Evolutionary conservation across 2,888 invertebrate species (phyloP), one percentile per base, ranked within the genome.

Genomic region (Syrphus vitripennis): DNA sequence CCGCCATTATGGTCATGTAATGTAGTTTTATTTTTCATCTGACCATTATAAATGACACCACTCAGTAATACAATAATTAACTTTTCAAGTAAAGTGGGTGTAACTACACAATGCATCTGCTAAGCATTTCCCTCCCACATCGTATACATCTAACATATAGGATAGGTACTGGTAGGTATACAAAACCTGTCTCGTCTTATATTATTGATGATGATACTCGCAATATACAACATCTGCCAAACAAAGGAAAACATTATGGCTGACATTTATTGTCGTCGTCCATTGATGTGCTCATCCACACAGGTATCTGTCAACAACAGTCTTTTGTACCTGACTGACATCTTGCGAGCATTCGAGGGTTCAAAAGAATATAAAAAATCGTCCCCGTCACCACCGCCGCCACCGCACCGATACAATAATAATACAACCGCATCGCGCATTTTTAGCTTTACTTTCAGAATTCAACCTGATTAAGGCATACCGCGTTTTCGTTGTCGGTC

Each of bases 241-340:
- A 86, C 86, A 81, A 86, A 74, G 70, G 69, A 77, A 74, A 57
- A 77, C 72, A 86, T 78, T 65, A 86, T 82, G 82, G 86, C 86
- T 78, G 86, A 82, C 82, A 86, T 86, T 86, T 78, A 78, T 82
- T 65, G 67, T 48, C 81, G 63, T 65, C 61, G 61, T 72, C 86
- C 86, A 82, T 86, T 74, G 82, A 82, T 81, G 72, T 55, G 69
- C 31, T 65, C 45, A 65, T 65, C 48, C 70, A 70, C 59, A 70
- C 86, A 81, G 86, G 77, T 67, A 77, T 74, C 86, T 86, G 86
- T 86, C 86, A 86, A 82, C 86, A 24, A 24, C 48, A 4, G 75
- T 86, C 72, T 69, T 63, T 63, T 77, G 55, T 86, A 86, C 86
- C 86, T 86, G 86, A 63, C 72, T n/a, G n/a, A n/a, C n/a, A n/a